Conservation (phyloP, 2,888 invertebrate genomes). For the Lithophane socia region DNA sequence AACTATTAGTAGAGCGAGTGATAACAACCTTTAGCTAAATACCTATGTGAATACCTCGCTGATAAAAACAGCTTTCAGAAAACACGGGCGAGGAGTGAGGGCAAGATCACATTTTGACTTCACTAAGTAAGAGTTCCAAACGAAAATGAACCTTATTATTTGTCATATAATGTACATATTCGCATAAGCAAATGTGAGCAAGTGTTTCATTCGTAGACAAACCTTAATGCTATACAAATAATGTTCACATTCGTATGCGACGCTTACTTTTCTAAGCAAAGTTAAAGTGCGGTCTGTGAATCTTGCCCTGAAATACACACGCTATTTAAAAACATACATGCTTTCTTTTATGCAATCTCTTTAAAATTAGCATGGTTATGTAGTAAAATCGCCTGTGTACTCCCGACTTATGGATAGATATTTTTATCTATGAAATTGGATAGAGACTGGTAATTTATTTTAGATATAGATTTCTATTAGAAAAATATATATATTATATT, state of each 20-base stretch:
- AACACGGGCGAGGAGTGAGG: not conserved
- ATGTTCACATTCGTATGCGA: not conserved
- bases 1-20: not conserved
- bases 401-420: not conserved
- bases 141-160: not conserved
- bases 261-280: not conserved
- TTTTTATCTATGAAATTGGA: not conserved
- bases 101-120: not conserved
- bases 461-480: slow-evolving; percentile 35
- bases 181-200: not conserved
- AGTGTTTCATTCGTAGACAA: not conserved
- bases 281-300: not conserved
- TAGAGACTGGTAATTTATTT: not conserved
- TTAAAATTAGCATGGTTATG: not conserved
- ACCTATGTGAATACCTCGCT: not conserved
- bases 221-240: not conserved
- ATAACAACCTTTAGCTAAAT: not conserved
- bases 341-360: not conserved
- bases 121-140: not conserved
- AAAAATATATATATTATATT: slow-evolving; percentile 39
- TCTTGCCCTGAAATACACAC: not conserved
- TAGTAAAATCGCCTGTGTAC: not conserved
- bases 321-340: not conserved
- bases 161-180: not conserved
- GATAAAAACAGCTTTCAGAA: not conserved